These are phyloP conservation scores for Stichodactyla helianthus DNA, from an alignment of 64 coral and sea anemone species.

Conservation along the genomic window DNA sequence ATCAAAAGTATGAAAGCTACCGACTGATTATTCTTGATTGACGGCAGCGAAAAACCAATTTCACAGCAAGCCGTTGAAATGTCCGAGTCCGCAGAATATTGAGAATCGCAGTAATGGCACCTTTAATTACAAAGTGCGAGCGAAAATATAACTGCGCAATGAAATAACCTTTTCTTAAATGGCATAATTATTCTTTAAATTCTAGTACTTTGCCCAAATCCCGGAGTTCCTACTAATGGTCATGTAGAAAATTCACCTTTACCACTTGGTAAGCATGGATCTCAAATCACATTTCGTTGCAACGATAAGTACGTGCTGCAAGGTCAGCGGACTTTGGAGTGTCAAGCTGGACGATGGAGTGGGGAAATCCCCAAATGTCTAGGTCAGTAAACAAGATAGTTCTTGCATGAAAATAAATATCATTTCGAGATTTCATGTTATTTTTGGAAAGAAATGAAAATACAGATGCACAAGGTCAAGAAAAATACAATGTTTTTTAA, in stretches of 20 bases:
- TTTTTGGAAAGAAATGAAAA: no score
- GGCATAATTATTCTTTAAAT: not conserved
- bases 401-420: not conserved
- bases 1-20: no score
- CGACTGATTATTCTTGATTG: no score
- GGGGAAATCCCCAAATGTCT: conserved; percentile 13
- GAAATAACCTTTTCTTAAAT: not conserved
- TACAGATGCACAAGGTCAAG: no score
- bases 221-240: conserved; percentile 5
- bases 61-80: no score
- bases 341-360: conserved; percentile 38
- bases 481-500: no score
- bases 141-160: no score
- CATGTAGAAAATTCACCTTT: not conserved
- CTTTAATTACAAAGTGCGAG: no score
- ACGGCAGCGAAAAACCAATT: no score
- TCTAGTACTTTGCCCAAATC: not conserved
- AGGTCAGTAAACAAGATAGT: conserved; percentile 15
- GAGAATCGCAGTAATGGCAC: no score
- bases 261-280: conserved; percentile 9
- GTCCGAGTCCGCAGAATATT: no score
- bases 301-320: not conserved
- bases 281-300: conserved; percentile 17
- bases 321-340: conserved; percentile 1
- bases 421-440: no score